Evolutionary conservation across 1,140 invertebrate species (phyloP).

Genomic region (Lepidostoma basale): DNA sequence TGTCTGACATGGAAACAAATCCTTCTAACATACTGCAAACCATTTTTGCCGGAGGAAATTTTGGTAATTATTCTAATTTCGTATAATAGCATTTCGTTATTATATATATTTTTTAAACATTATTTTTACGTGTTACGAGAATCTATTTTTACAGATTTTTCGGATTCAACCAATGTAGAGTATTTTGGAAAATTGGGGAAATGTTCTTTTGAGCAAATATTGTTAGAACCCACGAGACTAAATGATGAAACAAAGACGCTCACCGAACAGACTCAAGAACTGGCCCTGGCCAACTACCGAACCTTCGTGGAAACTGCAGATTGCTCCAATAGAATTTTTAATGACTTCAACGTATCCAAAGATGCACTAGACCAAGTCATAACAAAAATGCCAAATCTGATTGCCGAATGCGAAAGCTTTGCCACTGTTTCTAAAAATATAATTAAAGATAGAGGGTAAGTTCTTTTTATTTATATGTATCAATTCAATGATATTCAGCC

Average conservation of each 20-base stretch:
- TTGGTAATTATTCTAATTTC: too few relatives aligned
- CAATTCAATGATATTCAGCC: too few relatives aligned
- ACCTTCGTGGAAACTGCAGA: conserved; percentile 94
- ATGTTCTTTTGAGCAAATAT: conserved; percentile 83
- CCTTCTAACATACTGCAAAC: too few relatives aligned
- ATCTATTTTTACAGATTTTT: conserved; percentile 17
- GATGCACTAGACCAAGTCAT: conserved; percentile 72
- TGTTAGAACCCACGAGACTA: conserved; percentile 80
- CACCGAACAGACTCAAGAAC: conserved; percentile 85
- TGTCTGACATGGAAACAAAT: too few relatives aligned
- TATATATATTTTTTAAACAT: too few relatives aligned
- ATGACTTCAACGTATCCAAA: conserved; percentile 85
- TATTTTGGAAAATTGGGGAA: conserved; percentile 84
- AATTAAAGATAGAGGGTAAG: conserved; percentile 57
- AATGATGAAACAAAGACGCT: conserved; percentile 79
- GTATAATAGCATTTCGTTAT: too few relatives aligned
- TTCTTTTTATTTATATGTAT: conserved; percentile 2
- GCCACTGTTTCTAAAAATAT: conserved; percentile 78
- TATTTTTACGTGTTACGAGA: too few relatives aligned
- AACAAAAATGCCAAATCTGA: conserved; percentile 76
- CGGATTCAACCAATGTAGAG: conserved; percentile 74
- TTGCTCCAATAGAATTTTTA: conserved; percentile 85
- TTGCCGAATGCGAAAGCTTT: conserved; percentile 79
- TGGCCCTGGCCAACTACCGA: conserved; percentile 92
- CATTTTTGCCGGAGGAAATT: too few relatives aligned